Base-by-base conservation (phyloP, 2,888 invertebrate species). In the Macrosiphum euphorbiae region DNA sequence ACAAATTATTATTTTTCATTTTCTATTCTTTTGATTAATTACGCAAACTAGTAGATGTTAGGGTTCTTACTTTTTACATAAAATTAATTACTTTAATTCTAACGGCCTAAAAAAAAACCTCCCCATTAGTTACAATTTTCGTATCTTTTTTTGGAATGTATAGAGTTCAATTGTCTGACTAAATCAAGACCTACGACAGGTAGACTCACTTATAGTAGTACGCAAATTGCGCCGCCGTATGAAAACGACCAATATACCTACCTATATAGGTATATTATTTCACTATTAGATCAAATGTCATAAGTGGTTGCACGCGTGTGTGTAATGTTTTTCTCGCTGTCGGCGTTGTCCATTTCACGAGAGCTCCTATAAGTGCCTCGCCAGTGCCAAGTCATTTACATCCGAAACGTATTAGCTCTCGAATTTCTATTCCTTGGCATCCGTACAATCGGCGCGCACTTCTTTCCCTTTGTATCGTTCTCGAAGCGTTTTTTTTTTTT, bases 371-470 rank as follows among this genome's bases (percentile, higher is more conserved):
- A 58, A 87, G 52, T n/a, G 35, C 24, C 58, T 90, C 50, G 87
- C 52, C 52, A 44, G 86, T 94, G 94, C 94, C 94, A 94, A 94
- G 90, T 90, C 52, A 94, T 94, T 94, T 94, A 90, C 86, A 94
- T 94, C 85, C 28, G 44, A 94, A 94, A 94, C 61, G 94, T 86
- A 13, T 13, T 86, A 86, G 90, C 58, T 55, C 35, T 44, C n/a
- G 50, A 61, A 85, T 90, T 90, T 90, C 85, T 47, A 55, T 47
- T 93, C 85, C 47, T 94, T 94, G 94, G 94, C 94, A 94, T 90
- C 90, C 20, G 89, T 93, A 94, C 94, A 94, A 90, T 90, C 90
- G 90, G 90, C n/a, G 47, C 47, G 28, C 58, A 84, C 58, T 88
- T 92, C 89, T 84, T 84, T 24, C 50, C 50, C 87, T 28, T 47